Percentiles rank a stretch among this genome's conserved stretches.
phyloP scores from a whole-genome alignment of 2,888 invertebrate species.

The Euzetes globulus region DNA sequence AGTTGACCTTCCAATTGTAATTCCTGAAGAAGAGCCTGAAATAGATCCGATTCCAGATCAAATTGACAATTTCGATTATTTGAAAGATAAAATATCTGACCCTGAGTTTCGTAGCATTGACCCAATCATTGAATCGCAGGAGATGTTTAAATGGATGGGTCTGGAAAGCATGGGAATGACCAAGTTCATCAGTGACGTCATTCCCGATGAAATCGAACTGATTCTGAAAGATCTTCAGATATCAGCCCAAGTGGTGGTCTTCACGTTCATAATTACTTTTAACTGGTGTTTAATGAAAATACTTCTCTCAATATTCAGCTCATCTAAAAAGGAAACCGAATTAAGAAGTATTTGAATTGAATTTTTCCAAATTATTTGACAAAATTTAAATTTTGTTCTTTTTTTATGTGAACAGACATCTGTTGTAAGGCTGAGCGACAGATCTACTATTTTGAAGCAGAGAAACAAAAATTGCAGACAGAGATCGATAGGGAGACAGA shows the following conservation, averaged over 20 bases:
- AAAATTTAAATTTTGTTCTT: background rate
- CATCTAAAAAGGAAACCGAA: slow-evolving; percentile 18
- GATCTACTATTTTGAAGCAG: slow-evolving; percentile 32
- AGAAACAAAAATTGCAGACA: slow-evolving; percentile 28
- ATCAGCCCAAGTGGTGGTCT: slow-evolving; percentile 20
- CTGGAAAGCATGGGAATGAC: background rate
- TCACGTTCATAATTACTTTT: slow-evolving; percentile 29
- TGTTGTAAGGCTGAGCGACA: slow-evolving; percentile 27
- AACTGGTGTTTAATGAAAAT: slow-evolving; percentile 34
- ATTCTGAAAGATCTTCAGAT: slow-evolving; percentile 11
- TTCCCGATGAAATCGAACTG: slow-evolving; percentile 31
- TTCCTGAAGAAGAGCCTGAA: too few relatives aligned
- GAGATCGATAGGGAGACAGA: slow-evolving; percentile 20
- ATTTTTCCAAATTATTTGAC: background rate
- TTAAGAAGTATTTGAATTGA: slow-evolving; percentile 18
- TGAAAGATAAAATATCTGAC: too few relatives aligned
- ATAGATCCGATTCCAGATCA: too few relatives aligned
- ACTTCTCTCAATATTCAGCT: slow-evolving; percentile 13
- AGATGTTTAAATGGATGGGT: background rate
- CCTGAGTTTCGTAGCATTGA: too few relatives aligned
- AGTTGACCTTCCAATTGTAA: too few relatives aligned
- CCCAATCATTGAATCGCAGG: background rate
- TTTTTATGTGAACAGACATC: slow-evolving; percentile 15
- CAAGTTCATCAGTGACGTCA: slow-evolving; percentile 16
- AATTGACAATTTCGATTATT: too few relatives aligned